Base-by-base conservation (phyloP, 2,888 invertebrate species). In the Ceramica pisi region DNA sequence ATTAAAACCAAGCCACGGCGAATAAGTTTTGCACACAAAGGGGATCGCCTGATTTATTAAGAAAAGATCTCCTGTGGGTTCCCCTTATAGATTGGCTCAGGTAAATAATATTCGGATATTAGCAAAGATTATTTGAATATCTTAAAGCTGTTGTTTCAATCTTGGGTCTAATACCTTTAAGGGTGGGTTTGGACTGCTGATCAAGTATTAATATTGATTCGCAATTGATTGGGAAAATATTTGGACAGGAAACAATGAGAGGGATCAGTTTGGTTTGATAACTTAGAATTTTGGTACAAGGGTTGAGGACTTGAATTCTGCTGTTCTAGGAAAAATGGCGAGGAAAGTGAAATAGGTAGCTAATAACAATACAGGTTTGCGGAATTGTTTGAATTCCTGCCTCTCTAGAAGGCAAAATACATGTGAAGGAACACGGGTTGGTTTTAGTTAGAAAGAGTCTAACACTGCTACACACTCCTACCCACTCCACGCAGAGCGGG, bases 1-100 rank as follows among this genome's bases (percentile, higher is more conserved):
- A 81, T 81, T 81, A 81, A 75, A 80, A 79, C 35, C 41, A 46
- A 68, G 26, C 55, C 16, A 31, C 46, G 12, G 10, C 35, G 72
- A 67, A 78, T 64, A 67, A 60, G 63, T 61, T 78, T 62, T 8
- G 74, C 69, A 74, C 51, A 79, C 80, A 79, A 79, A 78, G 21
- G 65, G 44, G 41, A 63, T 63, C n/a, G n/a, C 35, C 21, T 14
- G 75, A 78, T 74, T 79, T 78, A 79, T 60, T 67, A 78, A 48
- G 62, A 56, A 71, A 60, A 60, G 46, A 79, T 73, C 62, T 63
- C 68, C 23, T 14, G 50, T 56, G 74, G 23, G 35, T 53, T 53
- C 50, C 5, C n/a, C 38, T 46, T 60, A 74, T 73, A 68, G 66
- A 79, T 79, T 74, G 65, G 50, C 16, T 26, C 46, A 46, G 53